These are phyloP conservation scores for Siniperca undulata DNA, from an alignment of 2,797 vertebrate genomes.

Conservation along the genomic window DNA sequence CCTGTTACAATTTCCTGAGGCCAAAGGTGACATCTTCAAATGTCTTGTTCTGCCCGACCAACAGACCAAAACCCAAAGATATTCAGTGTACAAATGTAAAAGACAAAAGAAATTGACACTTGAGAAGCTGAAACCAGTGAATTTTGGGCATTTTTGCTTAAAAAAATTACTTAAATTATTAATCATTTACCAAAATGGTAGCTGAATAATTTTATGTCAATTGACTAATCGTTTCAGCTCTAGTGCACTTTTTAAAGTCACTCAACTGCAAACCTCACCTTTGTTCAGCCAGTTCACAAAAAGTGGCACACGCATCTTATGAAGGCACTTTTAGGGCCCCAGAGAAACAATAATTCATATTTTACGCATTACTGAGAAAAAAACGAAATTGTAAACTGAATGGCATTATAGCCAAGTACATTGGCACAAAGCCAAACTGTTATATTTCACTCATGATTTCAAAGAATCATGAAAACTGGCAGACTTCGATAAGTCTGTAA, in stretches of 20 bases:
- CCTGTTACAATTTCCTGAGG: not conserved
- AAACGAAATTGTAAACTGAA: conserved; percentile 32
- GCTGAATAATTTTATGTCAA: not conserved
- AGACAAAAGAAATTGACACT: not conserved
- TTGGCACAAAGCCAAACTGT: conserved; percentile 20
- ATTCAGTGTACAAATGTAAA: not conserved
- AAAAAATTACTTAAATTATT: not conserved
- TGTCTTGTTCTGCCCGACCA: not conserved
- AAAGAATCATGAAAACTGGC: conserved; percentile 39
- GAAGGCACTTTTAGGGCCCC: conserved; percentile 2
- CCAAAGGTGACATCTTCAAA: not conserved
- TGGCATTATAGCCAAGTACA: conserved; percentile 3
- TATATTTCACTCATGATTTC: conserved; percentile 42
- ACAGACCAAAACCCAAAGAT: not conserved
- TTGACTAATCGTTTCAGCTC: not conserved
- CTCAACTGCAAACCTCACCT: not conserved
- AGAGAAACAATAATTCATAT: not conserved
- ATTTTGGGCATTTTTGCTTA: not conserved
- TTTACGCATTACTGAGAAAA: conserved; percentile 23
- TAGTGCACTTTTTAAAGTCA: not conserved
- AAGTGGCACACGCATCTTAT: not conserved
- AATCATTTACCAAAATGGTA: not conserved
- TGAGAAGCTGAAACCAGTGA: not conserved
- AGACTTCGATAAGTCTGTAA: conserved; percentile 44
- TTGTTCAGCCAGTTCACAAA: conserved; percentile 16